Evolutionary conservation across 2,113 vertebrate genomes (phyloP).

Genomic region (Thymallus thymallus): DNA sequence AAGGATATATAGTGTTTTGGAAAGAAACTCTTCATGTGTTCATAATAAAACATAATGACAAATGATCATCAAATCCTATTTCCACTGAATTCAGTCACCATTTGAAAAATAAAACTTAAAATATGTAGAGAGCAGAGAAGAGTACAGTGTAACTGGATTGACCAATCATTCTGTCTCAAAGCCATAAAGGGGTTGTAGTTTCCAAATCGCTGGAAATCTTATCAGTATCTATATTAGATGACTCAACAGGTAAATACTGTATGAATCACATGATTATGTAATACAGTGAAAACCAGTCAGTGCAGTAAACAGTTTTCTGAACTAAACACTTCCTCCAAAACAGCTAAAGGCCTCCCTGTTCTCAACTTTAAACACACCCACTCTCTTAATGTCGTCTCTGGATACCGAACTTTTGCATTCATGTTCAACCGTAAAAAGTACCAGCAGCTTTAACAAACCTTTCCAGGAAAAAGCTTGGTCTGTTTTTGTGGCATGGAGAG

Average conservation of each 20-base stretch:
- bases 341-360: neutral
- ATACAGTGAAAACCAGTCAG: neutral
- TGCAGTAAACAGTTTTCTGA: neutral
- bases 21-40: neutral
- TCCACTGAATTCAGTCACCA: neutral
- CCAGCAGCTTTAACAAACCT: conserved; percentile 37
- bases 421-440: conserved; percentile 48
- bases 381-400: conserved; percentile 58
- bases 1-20: neutral
- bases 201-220: too few species aligned
- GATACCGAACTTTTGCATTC: conserved; percentile 53
- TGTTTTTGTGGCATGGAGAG: conserved; percentile 27
- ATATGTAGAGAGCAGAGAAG: neutral
- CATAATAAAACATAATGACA: neutral
- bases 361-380: conserved; percentile 36
- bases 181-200: neutral
- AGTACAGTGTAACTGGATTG: neutral
- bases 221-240: neutral
- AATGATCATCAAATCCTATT: neutral
- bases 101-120: neutral
- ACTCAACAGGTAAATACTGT: neutral
- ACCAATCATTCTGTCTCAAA: neutral
- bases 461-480: conserved; percentile 22
- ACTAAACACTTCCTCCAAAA: conserved; percentile 11
- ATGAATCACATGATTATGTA: neutral